A percentile compares a stretch with the other conserved stretches of the same genome.
phyloP scores from a whole-genome alignment of 2,113 vertebrate genomes.

The Neolamprologus hecqui region DNA sequence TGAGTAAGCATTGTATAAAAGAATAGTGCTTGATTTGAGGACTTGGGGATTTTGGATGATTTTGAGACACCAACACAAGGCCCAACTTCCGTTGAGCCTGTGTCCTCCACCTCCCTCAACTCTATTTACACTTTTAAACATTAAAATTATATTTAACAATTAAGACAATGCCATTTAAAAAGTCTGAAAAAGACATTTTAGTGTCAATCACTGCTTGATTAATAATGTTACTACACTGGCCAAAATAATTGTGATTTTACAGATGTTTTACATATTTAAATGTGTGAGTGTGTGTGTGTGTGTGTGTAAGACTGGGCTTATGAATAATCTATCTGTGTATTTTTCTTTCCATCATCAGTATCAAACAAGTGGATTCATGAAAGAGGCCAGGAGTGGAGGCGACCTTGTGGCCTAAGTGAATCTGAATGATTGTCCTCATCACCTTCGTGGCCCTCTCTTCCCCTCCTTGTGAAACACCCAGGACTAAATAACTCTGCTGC shows the following conservation, averaged over 20 bases:
- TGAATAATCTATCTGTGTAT: neutral
- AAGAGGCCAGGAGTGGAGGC: constrained; percentile 93
- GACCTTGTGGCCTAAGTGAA: constrained; percentile 85
- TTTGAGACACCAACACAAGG: neutral
- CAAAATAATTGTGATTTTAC: neutral
- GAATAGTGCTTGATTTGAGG: neutral
- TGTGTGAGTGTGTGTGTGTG: neutral
- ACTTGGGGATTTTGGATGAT: neutral
- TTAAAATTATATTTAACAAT: neutral
- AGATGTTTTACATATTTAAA: neutral
- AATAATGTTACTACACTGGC: neutral
- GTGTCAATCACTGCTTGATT: neutral
- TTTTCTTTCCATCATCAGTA: constrained; percentile 66
- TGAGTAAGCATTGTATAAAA: neutral
- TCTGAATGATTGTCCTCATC: constrained; percentile 70
- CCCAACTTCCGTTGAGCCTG: neutral
- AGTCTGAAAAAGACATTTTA: neutral
- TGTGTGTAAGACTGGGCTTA: neutral
- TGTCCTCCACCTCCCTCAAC: neutral
- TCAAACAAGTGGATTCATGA: constrained; percentile 99
- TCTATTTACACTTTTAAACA: neutral
- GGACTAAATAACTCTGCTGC: constrained; percentile 15
- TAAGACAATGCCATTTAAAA: neutral
- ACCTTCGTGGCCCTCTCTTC: neutral
- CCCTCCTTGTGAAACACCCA: neutral